phyloP scores from a whole-genome alignment of 2,113 vertebrate genomes.

The Oplegnathus fasciatus region DNA sequence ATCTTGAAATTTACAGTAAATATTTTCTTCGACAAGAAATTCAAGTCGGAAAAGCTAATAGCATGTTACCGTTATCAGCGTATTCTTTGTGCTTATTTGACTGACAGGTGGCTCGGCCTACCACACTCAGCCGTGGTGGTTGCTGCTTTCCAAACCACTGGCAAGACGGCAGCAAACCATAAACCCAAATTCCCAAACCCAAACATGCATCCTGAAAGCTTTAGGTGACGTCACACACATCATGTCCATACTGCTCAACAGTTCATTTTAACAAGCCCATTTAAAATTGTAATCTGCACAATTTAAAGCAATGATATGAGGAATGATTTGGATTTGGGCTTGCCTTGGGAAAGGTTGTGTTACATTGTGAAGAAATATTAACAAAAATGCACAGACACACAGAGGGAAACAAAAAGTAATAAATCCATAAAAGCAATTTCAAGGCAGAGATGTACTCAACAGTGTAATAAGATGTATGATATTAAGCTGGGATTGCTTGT shows the following conservation, averaged over 20 bases:
- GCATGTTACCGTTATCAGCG: neutral
- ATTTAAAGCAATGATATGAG: neutral
- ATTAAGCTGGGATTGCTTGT: constrained; percentile 70
- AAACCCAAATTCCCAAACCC: neutral
- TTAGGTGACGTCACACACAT: neutral
- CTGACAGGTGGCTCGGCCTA: neutral
- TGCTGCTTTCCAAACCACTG: neutral
- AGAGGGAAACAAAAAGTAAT: constrained; percentile 56
- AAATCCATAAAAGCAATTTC: constrained; percentile 64
- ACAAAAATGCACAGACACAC: constrained; percentile 42
- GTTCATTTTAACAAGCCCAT: neutral
- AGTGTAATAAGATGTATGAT: constrained; percentile 67
- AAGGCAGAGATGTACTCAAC: constrained; percentile 35
- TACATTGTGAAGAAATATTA: constrained; percentile 32
- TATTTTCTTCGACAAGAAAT: neutral
- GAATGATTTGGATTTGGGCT: constrained; percentile 5
- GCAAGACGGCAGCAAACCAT: constrained; percentile 2
- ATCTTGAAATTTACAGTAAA: neutral
- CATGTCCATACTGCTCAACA: neutral
- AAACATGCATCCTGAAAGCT: neutral
- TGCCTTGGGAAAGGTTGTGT: neutral
- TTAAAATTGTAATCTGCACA: constrained; percentile 3
- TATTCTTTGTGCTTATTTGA: neutral
- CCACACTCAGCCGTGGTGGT: neutral
- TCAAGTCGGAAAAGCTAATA: neutral